These are phyloP conservation scores for Plecotus auritus DNA, from an alignment of 2,113 vertebrate species.

Conservation along the genomic window DNA sequence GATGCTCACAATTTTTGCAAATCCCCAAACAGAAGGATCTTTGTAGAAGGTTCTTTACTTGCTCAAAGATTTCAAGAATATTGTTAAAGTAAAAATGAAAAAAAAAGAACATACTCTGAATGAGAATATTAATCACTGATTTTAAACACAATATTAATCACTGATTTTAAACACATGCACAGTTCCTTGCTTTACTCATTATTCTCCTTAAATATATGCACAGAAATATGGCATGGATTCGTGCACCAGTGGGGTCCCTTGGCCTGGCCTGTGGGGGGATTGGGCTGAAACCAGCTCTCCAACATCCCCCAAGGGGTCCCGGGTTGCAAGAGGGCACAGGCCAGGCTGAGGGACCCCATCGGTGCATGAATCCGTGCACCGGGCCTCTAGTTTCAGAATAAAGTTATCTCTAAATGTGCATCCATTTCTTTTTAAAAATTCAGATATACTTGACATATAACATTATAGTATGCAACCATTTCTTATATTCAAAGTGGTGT, in stretches of 20 bases:
- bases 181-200: not conserved
- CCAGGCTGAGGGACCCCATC: too few species aligned
- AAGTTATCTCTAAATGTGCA: not conserved
- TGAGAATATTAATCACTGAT: not conserved
- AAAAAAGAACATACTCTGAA: not conserved
- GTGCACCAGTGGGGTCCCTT: too few species aligned
- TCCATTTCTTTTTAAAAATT: not conserved
- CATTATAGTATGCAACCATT: not conserved
- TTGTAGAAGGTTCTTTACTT: slow-evolving; percentile 7
- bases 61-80: not conserved
- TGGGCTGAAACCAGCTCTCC: too few species aligned
- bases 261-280: too few species aligned
- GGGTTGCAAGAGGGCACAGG: too few species aligned
- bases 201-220: not conserved
- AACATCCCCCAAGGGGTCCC: too few species aligned
- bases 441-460: not conserved
- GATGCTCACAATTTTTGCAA: not conserved
- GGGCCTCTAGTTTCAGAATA: not conserved
- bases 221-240: not conserved
- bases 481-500: not conserved
- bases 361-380: too few species aligned
- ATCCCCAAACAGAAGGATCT: not conserved
- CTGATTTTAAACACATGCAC: not conserved
- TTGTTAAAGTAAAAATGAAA: not conserved
- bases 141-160: not conserved